These are phyloP conservation scores for Embiotoca jacksoni DNA, from an alignment of 2,113 vertebrate species.

Conservation along the genomic window DNA sequence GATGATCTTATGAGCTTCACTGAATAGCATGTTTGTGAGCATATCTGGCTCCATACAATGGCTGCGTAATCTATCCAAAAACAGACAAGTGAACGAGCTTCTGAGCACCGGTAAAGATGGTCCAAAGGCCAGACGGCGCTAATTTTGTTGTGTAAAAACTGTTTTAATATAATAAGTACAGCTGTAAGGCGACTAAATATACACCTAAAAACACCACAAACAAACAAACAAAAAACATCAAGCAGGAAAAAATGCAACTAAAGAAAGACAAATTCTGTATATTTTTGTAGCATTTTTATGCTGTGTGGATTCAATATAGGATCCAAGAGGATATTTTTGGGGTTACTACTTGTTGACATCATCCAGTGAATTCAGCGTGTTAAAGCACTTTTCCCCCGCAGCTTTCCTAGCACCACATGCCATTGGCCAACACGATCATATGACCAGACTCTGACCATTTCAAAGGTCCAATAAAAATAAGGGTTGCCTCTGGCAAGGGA, in stretches of 20 bases:
- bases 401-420: conserved; percentile 37
- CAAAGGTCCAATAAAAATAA: conserved; percentile 73
- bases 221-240: too few relatives aligned
- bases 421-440: conserved; percentile 75
- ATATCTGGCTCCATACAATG: not conserved
- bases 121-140: conserved; percentile 30
- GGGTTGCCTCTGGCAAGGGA: conserved; percentile 55
- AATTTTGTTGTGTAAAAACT: too few relatives aligned
- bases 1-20: conserved; percentile 8
- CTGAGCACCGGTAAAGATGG: not conserved
- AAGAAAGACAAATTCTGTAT: too few relatives aligned
- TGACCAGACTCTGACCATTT: conserved; percentile 82
- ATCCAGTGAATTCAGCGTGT: conserved; percentile 59
- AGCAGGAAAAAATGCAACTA: too few relatives aligned
- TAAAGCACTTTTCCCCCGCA: conserved; percentile 49
- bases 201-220: too few relatives aligned
- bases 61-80: conserved; percentile 34
- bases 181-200: too few relatives aligned
- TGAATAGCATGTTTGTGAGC: conserved; percentile 27
- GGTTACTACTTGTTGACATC: conserved; percentile 44
- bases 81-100: conserved; percentile 30
- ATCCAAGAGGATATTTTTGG: conserved; percentile 37
- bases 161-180: too few relatives aligned
- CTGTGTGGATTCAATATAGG: not conserved
- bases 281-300: not conserved